phyloP scores from a whole-genome alignment of 2,797 vertebrate genomes.

The Ispidina picta region DNA sequence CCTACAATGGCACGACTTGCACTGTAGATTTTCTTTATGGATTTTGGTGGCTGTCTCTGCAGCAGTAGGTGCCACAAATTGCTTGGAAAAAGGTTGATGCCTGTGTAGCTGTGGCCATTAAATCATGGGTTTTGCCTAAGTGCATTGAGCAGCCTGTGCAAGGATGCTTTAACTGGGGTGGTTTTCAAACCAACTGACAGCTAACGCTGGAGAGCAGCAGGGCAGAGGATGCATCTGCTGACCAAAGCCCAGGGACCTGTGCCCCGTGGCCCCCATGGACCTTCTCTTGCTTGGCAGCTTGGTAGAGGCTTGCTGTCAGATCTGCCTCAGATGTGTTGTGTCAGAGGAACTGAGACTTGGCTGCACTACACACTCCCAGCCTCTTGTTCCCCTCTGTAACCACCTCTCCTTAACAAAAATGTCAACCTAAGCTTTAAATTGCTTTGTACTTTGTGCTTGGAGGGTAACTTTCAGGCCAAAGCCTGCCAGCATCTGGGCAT shows the following conservation, averaged over 20 bases:
- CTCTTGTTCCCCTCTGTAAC: not conserved
- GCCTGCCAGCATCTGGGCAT: not conserved
- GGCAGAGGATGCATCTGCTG: not conserved
- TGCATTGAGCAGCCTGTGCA: accelerated
- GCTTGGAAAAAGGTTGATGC: not conserved
- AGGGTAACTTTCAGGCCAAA: not conserved
- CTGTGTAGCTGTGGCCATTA: not conserved
- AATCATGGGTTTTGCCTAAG: accelerated
- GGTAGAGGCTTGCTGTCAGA: not conserved
- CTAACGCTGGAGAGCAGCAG: not conserved
- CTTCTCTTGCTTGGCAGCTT: not conserved
- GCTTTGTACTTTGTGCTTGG: not conserved
- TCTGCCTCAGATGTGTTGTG: not conserved
- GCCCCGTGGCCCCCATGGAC: accelerated
- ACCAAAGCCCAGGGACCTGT: not conserved
- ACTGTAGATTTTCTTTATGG: not conserved
- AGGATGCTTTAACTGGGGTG: not conserved
- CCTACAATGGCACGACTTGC: not conserved
- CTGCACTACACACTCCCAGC: not conserved
- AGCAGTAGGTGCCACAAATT: not conserved
- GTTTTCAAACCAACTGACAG: not conserved
- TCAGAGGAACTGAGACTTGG: not conserved
- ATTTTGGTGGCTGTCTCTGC: not conserved
- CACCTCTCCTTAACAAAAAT: accelerated
- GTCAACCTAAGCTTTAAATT: not conserved